phyloP scores from a whole-genome alignment of 2,113 vertebrate species.

The Hippocampus abdominalis region DNA sequence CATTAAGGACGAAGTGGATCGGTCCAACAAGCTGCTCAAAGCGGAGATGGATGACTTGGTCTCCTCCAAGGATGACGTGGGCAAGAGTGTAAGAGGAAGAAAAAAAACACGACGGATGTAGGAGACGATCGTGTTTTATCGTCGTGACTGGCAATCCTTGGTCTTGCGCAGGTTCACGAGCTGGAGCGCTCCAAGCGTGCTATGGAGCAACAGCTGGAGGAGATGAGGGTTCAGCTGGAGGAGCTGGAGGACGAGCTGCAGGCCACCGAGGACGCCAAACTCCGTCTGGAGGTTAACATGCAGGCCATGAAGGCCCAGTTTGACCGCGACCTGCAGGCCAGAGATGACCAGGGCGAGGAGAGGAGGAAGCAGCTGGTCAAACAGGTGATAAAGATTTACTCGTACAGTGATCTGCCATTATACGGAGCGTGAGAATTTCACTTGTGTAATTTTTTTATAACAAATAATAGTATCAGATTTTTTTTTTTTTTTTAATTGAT shows the following conservation, averaged over 20 bases:
- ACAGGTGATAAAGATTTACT: constrained; percentile 71
- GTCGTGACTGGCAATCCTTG: not conserved
- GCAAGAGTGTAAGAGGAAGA: constrained; percentile 84
- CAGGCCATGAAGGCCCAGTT: constrained; percentile 97
- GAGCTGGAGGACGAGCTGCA: constrained; percentile 97
- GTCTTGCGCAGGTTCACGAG: constrained; percentile 84
- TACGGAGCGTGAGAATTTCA: too few species aligned
- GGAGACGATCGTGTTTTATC: not conserved
- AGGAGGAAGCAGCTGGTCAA: constrained; percentile 90
- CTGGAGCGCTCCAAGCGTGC: constrained; percentile 92
- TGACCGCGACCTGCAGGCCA: constrained; percentile 87
- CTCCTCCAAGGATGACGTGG: constrained; percentile 93
- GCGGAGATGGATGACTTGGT: constrained; percentile 93
- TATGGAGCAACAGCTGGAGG: constrained; percentile 93
- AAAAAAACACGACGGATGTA: not conserved
- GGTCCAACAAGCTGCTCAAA: constrained; percentile 86
- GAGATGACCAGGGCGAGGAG: constrained; percentile 94
- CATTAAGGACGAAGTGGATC: constrained; percentile 84
- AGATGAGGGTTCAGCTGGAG: constrained; percentile 93
- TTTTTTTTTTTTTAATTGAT: too few species aligned
- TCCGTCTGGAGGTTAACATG: constrained; percentile 96
- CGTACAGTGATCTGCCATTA: too few species aligned
- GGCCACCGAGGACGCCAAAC: constrained; percentile 93
- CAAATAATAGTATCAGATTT: too few species aligned
- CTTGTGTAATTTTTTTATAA: too few species aligned